Conservation (phyloP, 2,113 vertebrate species). For the Calyptommatus sinebrachiatus region DNA sequence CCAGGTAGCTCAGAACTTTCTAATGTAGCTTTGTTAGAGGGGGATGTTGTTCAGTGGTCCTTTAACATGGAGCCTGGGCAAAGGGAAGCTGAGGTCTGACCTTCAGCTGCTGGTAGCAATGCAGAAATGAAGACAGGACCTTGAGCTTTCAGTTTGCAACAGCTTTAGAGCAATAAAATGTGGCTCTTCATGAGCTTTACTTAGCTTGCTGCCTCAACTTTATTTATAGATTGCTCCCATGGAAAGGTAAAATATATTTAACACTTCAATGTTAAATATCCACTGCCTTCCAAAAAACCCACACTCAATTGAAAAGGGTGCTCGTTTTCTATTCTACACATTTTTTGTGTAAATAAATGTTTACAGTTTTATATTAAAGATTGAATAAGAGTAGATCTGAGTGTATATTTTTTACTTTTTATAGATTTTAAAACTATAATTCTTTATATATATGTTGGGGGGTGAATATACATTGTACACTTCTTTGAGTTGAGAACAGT, state of each 20-base stretch:
- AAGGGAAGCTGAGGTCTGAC: slow-evolving; percentile 47
- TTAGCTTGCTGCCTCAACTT: slow-evolving; percentile 69
- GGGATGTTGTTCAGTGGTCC: slow-evolving; percentile 36
- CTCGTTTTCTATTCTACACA: slow-evolving; percentile 76
- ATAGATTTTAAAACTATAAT: slow-evolving; percentile 86
- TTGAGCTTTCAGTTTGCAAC: slow-evolving; percentile 66
- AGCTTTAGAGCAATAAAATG: slow-evolving; percentile 78
- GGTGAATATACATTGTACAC: slow-evolving; percentile 75
- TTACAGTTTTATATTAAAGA: slow-evolving; percentile 87
- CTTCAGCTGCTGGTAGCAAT: slow-evolving; percentile 41
- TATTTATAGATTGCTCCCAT: slow-evolving; percentile 74
- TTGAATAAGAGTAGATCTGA: slow-evolving; percentile 80
- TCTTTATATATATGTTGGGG: slow-evolving; percentile 78
- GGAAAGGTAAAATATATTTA: slow-evolving; percentile 59
- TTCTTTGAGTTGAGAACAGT: slow-evolving; percentile 75
- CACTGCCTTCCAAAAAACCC: slow-evolving; percentile 70
- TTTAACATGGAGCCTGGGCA: slow-evolving; percentile 1
- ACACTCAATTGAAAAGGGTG: slow-evolving; percentile 75
- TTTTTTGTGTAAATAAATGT: slow-evolving; percentile 87
- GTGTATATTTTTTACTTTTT: slow-evolving; percentile 90
- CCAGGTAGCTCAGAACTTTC: rapidly evolving
- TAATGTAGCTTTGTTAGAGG: neutral
- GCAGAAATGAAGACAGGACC: slow-evolving; percentile 35
- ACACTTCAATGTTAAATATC: slow-evolving; percentile 61
- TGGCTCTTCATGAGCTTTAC: slow-evolving; percentile 61